Evolutionary conservation across 2,797 vertebrate genomes (phyloP), one percentile per base, ranked within the genome.

Genomic region (Enteromius treurensis): DNA sequence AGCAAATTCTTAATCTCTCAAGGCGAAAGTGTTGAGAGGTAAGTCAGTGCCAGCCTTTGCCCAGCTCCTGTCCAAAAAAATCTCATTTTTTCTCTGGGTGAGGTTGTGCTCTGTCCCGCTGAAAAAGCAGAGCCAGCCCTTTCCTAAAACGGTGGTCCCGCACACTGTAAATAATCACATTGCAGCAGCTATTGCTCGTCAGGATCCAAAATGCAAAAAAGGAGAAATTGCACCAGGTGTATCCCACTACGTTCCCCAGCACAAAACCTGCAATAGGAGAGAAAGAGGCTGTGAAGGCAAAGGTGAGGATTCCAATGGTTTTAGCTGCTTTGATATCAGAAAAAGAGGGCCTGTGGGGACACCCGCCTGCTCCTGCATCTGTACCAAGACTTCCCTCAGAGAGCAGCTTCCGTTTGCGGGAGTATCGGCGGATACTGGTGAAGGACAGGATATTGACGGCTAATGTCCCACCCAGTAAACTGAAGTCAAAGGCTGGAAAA

Each of bases 131-230:
- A 10, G 88, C 92, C 84, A 96, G 91, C 0, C 95, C 95, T 86
- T 94, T 95, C 84, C 95, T 92, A 90, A 96, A 96, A 65, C 93
- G 94, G 65, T 92, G 94, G 90, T 96, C 96, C 89, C 93, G 90
- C 83, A 94, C 89, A 4, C 95, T 95, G 91, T 96, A 96, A 89
- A 96, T 96, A 58, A 96, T 94, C 29, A 96, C 95, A 74, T 96
- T 96, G 90, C 96, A 96, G 89, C 95, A 96, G 87, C 96, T 96
- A 91, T 95, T 96, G 78, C 94, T 94, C 11, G 95, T 91, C 84
- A 96, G 91, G 73, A 95, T 95, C 96, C 96, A 96, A 89, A 96
- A 96, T 81, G 96, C 95, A 32, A 95, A 91, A 79, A 96, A 96
- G 79, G 96, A 96, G 88, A 96, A 96, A 88, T 93, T 94, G 90